Percentiles rank a stretch among this genome's conserved stretches.
phyloP scores from a whole-genome alignment of 2,113 vertebrate genomes.

The Xiphophorus hellerii region DNA sequence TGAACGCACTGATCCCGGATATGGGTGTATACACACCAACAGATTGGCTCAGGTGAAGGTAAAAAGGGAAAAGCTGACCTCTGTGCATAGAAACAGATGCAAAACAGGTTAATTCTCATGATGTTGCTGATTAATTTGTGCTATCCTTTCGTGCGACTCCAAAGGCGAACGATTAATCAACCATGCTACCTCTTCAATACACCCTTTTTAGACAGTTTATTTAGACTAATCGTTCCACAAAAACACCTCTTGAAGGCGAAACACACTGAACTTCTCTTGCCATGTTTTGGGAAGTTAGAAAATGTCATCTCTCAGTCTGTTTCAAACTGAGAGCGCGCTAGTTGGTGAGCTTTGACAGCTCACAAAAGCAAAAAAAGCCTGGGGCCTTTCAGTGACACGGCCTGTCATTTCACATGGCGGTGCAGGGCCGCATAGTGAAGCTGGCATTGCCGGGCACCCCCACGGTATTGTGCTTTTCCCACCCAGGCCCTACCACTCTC shows the following conservation, averaged over 20 bases:
- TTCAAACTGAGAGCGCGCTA: conserved; percentile 74
- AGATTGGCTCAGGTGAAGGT: conserved; percentile 68
- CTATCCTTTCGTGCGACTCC: conserved; percentile 25
- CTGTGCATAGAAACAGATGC: conserved; percentile 59
- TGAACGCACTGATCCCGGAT: neutral
- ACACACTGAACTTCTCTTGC: conserved; percentile 57
- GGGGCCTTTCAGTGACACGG: conserved; percentile 77
- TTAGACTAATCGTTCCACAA: conserved; percentile 12
- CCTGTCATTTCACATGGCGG: conserved; percentile 84
- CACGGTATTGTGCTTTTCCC: conserved; percentile 74
- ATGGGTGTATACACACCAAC: conserved; percentile 34
- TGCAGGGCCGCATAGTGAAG: conserved; percentile 76
- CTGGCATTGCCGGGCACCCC: conserved; percentile 73
- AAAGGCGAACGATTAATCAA: conserved; percentile 24
- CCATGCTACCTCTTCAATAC: neutral
- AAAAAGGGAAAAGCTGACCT: conserved; percentile 38
- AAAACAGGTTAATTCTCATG: conserved; percentile 45
- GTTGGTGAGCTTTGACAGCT: conserved; percentile 80
- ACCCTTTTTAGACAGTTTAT: neutral
- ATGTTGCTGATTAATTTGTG: conserved; percentile 63
- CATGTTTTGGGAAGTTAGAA: conserved; percentile 69
- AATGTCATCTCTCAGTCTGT: conserved; percentile 79
- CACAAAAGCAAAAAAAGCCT: conserved; percentile 77
- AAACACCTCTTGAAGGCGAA: conserved; percentile 53
- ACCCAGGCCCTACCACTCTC: conserved; percentile 60